A percentile compares a stretch with the other conserved stretches of the same genome.
phyloP scores from a whole-genome alignment of 2,113 vertebrate species.

The Bungarus multicinctus region DNA sequence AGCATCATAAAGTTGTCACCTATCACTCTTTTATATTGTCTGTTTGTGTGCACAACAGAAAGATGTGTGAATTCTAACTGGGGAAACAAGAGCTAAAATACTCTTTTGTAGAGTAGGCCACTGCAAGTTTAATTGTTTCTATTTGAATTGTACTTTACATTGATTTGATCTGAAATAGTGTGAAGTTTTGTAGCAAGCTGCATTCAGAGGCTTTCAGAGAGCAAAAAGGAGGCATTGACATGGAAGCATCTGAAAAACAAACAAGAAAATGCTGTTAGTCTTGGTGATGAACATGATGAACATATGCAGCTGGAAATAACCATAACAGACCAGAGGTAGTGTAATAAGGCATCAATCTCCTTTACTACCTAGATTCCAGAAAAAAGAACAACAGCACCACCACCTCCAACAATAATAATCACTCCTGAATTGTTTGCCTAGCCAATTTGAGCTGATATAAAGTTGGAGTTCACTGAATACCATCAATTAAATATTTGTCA shows the following conservation, averaged over 20 bases:
- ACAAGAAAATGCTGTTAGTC: neutral
- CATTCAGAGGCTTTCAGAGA: slow-evolving; percentile 17
- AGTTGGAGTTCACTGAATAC: neutral
- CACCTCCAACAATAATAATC: neutral
- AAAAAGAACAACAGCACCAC: neutral
- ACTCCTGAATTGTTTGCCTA: neutral
- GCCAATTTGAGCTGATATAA: neutral
- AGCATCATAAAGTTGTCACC: neutral
- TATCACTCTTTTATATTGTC: neutral
- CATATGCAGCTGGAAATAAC: neutral
- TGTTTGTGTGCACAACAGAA: neutral
- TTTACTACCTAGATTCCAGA: neutral
- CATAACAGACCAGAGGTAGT: neutral
- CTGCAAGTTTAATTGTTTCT: neutral
- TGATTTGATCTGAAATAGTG: slow-evolving; percentile 10
- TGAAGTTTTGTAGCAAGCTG: slow-evolving; percentile 19
- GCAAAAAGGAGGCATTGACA: neutral
- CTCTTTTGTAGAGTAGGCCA: neutral
- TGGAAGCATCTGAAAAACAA: neutral
- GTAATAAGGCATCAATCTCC: neutral
- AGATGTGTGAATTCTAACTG: neutral
- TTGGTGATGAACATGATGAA: neutral
- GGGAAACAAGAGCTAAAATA: neutral
- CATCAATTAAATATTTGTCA: neutral
- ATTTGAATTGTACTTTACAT: neutral